Base-by-base conservation (phyloP, 2,888 invertebrate species). In the Diarsia rubi region DNA sequence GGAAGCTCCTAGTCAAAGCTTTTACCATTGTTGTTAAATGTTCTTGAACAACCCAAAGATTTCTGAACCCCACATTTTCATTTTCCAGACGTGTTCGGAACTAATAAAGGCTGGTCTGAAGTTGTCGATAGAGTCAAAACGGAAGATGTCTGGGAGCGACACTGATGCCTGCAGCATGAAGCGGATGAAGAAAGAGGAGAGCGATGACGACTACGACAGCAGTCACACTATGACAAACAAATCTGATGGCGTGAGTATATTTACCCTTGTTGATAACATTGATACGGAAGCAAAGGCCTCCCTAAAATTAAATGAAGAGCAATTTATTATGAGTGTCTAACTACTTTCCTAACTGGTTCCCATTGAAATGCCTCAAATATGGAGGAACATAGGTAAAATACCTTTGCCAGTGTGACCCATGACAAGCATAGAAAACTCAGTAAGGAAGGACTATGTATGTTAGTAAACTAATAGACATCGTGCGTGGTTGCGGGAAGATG, bases 71-170 rank as follows among this genome's bases (percentile, higher is more conserved):
- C 37, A 59, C 60, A 78, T 74, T 80, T 83, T 84, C 81, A 8
- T 84, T 94, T 95, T 94, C 86, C 98, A 98, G 97, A 98, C 98
- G 87, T 98, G 98, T 95, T 98, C 98, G 91, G 98, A 98, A 95
- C 97, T 99, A 88, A 99, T 99, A 95, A 99, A 99, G 96, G 99
- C 97, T 94, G 98, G 99, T 84, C 97, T 99, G 93, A 99, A 99
- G 97, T 97, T 98, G 91, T 98, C 98, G 91, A 98, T 99, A 93
- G 98, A 99, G 96, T 98, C 98, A 88, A 99, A 99, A 93, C 97
- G 98, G 92, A 98, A 98, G 95, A 97, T 97, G 93, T 97, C 97
- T 73, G 98, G 98, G 89, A 97, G 97, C 90, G 98, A 96, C 89
- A 95, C 95, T 9, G 95, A 95, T 79, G 94, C 94, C 9, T 59